Evolutionary conservation across 2,797 vertebrate genomes (phyloP).

Genomic region (Microchirus variegatus): DNA sequence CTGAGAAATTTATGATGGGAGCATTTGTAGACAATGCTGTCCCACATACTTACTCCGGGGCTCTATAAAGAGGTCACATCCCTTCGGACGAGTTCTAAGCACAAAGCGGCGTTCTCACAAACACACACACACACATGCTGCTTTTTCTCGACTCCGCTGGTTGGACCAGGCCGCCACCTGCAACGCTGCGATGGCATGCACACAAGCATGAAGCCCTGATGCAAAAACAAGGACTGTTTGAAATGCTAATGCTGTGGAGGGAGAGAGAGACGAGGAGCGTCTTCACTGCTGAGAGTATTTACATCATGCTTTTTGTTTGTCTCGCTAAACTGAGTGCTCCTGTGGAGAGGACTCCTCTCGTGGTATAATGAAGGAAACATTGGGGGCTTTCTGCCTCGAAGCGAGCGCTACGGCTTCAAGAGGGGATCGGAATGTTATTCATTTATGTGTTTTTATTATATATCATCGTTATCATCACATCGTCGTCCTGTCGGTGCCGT

Average conservation of each 20-base stretch:
- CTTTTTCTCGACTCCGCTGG: conserved; percentile 41
- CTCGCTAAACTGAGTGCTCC: conserved; percentile 69
- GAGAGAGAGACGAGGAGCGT: conserved; percentile 58
- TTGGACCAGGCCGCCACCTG: conserved; percentile 77
- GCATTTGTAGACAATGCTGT: conserved; percentile 41
- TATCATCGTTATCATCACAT: no score
- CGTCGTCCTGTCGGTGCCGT: no score
- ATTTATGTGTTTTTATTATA: background rate
- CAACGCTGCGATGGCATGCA: conserved; percentile 70
- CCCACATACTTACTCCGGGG: conserved; percentile 26
- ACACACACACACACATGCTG: conserved; percentile 7
- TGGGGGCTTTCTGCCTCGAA: conserved; percentile 55
- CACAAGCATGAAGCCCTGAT: conserved; percentile 70
- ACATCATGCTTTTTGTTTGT: conserved; percentile 74
- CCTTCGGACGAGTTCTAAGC: conserved; percentile 45
- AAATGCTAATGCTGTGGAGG: conserved; percentile 79
- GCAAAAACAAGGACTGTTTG: conserved; percentile 82
- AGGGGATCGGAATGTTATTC: conserved; percentile 55
- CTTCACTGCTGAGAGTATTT: conserved; percentile 72
- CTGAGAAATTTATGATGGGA: conserved; percentile 64
- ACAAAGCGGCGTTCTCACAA: conserved; percentile 28
- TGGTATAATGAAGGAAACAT: conserved; percentile 62
- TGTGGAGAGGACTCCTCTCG: conserved; percentile 62
- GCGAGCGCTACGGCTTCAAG: conserved; percentile 40
- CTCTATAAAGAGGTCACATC: conserved; percentile 67